Evolutionary conservation across 2,113 vertebrate species (phyloP), one percentile per base, ranked within the genome.

Genomic region (Actenoides lindsayi): DNA sequence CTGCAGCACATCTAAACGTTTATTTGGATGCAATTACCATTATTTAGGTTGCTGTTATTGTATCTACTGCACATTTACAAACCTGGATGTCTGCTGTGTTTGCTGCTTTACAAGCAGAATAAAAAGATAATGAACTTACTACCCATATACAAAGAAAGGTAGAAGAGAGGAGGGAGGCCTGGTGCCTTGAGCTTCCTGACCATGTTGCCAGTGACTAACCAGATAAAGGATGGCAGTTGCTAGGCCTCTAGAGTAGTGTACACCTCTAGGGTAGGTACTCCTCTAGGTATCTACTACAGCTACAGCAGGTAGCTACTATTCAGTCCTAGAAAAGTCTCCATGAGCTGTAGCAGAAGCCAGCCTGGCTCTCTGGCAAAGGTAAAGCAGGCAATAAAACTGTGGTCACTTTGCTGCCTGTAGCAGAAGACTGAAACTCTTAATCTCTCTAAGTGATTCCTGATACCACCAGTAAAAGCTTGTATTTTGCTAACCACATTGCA

Each of bases 1-100:
- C 4, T 59, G 10, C 19, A 87, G 31, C 50, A 35, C 50, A 57
- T 16, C 27, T 90, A 44, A 87, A 56, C 8, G 80, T 69, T 37
- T n/a, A 31, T 62, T 94, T 94, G 48, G 13, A 76, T 65, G 5
- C 6, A 63, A 25, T 33, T 28, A 14, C 20, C 27, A 35, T 64
- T 60, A 57, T 76, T 80, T 83, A 62, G n/a, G 16, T 50, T 74
- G 30, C 11, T 79, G 27, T 64, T 82, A 15, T 7, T 69, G 10
- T 35, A 57, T 21, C 27, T 65, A 37, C 8, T n/a, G n/a, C 48
- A 44, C 44, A 18, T 59, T 83, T 64, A 42, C 44, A 60, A 73
- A 48, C 20, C 23, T 42, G 42, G 11, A 39, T 0, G 0, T 68
- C 42, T 0, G 0, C 20, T 76, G 20, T 28, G 4, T 48, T 88